These are phyloP conservation scores for Steromphala cineraria DNA, from an alignment of 2,888 invertebrate genomes.

Conservation along the genomic window DNA sequence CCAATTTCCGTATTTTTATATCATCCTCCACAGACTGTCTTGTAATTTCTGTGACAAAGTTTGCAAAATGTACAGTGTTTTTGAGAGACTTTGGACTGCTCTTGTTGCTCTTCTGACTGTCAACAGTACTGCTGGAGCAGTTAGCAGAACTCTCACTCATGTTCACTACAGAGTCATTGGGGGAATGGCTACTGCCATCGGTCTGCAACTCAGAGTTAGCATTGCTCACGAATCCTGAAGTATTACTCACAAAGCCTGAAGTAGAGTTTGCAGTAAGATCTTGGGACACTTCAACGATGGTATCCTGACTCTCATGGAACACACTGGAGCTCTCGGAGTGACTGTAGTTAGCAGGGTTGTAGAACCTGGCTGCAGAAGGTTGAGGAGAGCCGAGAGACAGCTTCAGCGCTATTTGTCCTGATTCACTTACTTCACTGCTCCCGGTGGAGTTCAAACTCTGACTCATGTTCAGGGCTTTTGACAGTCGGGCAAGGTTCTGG, in stretches of 20 bases:
- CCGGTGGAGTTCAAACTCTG: conserved; percentile 50
- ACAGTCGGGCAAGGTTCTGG: conserved; percentile 58
- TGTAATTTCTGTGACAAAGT: conserved; percentile 64
- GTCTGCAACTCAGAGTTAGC: not conserved
- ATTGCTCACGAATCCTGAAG: not conserved
- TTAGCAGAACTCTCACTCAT: conserved; percentile 37
- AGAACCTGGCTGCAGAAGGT: not conserved
- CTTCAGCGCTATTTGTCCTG: not conserved
- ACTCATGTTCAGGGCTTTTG: conserved; percentile 62
- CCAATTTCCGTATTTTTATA: conserved; percentile 52
- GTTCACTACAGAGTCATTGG: conserved; percentile 22
- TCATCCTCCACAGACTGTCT: conserved; percentile 62
- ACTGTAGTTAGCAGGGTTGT: not conserved
- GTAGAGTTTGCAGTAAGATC: conserved; percentile 16
- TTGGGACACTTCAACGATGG: conserved; percentile 30
- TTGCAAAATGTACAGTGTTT: conserved; percentile 66
- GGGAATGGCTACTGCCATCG: not conserved
- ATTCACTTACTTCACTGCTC: conserved; percentile 42
- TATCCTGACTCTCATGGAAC: conserved; percentile 40
- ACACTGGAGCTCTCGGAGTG: conserved; percentile 23
- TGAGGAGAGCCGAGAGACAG: conserved; percentile 9
- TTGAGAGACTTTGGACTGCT: conserved; percentile 66
- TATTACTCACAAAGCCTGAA: not conserved
- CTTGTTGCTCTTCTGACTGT: conserved; percentile 43
- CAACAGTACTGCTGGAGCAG: conserved; percentile 28